phyloP scores from a whole-genome alignment of 2,888 invertebrate species.

The Bombylius major region DNA sequence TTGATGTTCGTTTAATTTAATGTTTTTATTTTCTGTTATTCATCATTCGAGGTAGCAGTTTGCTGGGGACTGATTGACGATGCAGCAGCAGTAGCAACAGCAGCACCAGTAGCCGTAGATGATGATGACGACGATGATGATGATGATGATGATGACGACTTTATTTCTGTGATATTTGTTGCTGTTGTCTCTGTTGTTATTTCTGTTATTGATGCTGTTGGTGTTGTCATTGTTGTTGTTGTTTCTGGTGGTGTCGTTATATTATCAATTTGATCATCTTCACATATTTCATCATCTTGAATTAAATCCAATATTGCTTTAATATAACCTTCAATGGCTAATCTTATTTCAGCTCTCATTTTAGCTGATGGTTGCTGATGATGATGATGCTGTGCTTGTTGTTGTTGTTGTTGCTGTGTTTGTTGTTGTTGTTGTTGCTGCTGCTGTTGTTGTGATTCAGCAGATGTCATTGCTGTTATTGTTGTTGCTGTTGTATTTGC shows the following conservation, averaged over 20 bases:
- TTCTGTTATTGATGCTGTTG: neutral
- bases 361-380: constrained; percentile 13
- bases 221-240: neutral
- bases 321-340: constrained; percentile 33
- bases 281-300: constrained; percentile 24
- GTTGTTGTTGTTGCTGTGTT: constrained; percentile 10
- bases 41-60: neutral
- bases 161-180: neutral
- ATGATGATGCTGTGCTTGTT: constrained; percentile 5
- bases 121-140: neutral
- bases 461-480: constrained; percentile 9
- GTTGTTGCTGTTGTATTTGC: neutral
- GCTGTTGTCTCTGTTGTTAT: neutral
- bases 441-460: neutral
- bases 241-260: neutral
- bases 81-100: no score
- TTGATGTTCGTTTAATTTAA: no score
- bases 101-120: neutral
- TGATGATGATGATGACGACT: neutral
- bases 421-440: constrained; percentile 12
- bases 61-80: neutral
- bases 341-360: constrained; percentile 21
- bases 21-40: neutral
- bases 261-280: constrained; percentile 1
- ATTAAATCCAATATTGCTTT: constrained; percentile 31